Percentiles rank a stretch among this genome's conserved stretches.
Conservation (phyloP, 2,797 vertebrate genomes). For the Megalops cyprinoides region DNA sequence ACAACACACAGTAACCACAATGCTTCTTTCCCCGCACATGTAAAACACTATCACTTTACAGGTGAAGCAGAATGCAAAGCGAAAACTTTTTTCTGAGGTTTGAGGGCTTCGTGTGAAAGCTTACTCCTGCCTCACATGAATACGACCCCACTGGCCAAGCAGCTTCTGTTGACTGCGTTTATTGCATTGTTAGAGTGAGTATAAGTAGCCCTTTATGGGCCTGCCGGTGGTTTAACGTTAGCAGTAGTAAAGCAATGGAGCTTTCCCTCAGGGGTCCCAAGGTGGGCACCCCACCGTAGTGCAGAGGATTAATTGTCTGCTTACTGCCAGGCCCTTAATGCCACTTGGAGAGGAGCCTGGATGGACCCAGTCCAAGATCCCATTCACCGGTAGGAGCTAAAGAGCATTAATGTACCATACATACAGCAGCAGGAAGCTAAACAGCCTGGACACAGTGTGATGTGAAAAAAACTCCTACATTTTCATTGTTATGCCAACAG, state of each 20-base stretch:
- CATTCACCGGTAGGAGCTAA: not conserved
- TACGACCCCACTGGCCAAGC: not conserved
- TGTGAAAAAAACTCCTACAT: not conserved
- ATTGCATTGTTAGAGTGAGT: not conserved
- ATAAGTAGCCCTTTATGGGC: not conserved
- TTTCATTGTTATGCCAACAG: not conserved
- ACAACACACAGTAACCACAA: too few species aligned
- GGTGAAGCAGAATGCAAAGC: not conserved
- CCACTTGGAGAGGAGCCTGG: constrained; percentile 18
- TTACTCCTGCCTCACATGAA: not conserved
- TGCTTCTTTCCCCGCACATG: too few species aligned
- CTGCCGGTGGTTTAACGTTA: not conserved
- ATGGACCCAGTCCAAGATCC: constrained; percentile 9
- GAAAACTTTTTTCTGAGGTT: not conserved
- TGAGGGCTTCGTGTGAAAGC: not conserved
- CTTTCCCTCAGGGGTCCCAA: not conserved
- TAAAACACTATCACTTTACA: too few species aligned
- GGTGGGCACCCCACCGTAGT: not conserved
- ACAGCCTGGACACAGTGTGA: not conserved
- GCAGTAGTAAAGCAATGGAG: not conserved
- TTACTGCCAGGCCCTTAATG: not conserved
- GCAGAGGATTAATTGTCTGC: not conserved
- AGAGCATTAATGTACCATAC: constrained; percentile 11
- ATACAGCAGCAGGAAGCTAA: not conserved
- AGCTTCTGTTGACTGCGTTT: not conserved